Base-by-base conservation (phyloP, 1,140 invertebrate genomes). In the Pogonognathellus flavescens region DNA sequence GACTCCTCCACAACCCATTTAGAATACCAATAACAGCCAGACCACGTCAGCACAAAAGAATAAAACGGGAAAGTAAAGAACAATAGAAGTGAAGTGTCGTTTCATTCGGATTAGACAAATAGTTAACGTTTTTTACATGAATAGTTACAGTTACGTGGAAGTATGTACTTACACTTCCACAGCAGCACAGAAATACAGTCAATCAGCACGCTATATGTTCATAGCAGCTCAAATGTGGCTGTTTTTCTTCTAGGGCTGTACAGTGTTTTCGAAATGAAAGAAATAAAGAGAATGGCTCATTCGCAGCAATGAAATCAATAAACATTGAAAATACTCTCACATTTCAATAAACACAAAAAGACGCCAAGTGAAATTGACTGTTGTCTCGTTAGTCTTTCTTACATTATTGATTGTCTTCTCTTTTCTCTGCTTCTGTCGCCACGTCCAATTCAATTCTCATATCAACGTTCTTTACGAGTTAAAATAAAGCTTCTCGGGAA, bases 1-100 rank as follows among this genome's bases (percentile, higher is more conserved):
- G 49, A 76, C 70, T 76, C 31, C 70, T 76, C n/a, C 70, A n/a
- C 31, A 49, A 18, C 70, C n/a, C 70, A 76, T 66, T 20, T 31
- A 50, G 70, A 76, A 76, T 76, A 76, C 70, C 70, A 76, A 76
- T 76, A 76, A 50, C 41, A 50, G 2, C 9, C 25, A 16, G 70
- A 49, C 16, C 31, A 76, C 70, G 70, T 76, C 70, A 76, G 70
- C 70, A 76, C 13, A 16, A 76, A n/a, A 16, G 70, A 31, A 25
- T 76, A 50, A 16, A 18, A 50, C 70, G 18, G 20, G 13, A 59
- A 59, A 59, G 55, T 59, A 41, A 41, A 41, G 31, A 41, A 41
- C 31, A 41, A 41, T 41, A 41, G 31, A 41, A 1, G 31, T 41
- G 14, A 14, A 25, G 62, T 66, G 62, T 66, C 62, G 25, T 25